phyloP scores from a whole-genome alignment of 2,888 invertebrate genomes.

The Sarcophaga subvicina region DNA sequence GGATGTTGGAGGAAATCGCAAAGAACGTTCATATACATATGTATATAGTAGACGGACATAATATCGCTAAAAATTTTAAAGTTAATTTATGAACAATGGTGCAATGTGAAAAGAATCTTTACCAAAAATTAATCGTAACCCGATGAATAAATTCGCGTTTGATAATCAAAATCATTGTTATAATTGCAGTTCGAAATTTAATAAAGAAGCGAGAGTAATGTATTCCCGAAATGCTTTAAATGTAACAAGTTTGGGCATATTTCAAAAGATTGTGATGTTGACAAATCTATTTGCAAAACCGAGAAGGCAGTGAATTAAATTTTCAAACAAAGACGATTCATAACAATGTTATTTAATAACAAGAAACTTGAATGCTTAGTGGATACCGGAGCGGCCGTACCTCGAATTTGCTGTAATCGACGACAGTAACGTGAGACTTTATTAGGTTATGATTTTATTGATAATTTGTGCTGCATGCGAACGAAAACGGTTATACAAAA shows the following conservation, averaged over 20 bases:
- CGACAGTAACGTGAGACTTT: too few species aligned
- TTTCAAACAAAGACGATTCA: not conserved
- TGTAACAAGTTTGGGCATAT: slow-evolving; percentile 13
- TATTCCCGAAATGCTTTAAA: slow-evolving; percentile 19
- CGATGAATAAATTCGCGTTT: not conserved
- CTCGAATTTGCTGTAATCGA: too few species aligned
- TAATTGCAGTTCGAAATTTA: slow-evolving; percentile 8
- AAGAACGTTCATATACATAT: too few species aligned
- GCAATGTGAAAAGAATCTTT: not conserved
- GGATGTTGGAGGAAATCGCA: too few species aligned
- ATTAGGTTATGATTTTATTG: too few species aligned
- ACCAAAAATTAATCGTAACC: not conserved
- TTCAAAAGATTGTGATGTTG: not conserved
- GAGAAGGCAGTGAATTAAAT: not conserved
- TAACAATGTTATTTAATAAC: not conserved
- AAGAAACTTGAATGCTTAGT: not conserved
- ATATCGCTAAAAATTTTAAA: too few species aligned
- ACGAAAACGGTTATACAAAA: too few species aligned
- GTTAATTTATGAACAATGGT: too few species aligned
- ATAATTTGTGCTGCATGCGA: too few species aligned
- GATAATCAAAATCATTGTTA: not conserved
- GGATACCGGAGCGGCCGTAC: not conserved
- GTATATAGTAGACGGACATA: too few species aligned
- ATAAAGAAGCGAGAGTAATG: slow-evolving; percentile 10
- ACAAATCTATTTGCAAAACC: not conserved